Conservation (phyloP, 2,113 vertebrate species). For the Acanthisitta chloris region DNA sequence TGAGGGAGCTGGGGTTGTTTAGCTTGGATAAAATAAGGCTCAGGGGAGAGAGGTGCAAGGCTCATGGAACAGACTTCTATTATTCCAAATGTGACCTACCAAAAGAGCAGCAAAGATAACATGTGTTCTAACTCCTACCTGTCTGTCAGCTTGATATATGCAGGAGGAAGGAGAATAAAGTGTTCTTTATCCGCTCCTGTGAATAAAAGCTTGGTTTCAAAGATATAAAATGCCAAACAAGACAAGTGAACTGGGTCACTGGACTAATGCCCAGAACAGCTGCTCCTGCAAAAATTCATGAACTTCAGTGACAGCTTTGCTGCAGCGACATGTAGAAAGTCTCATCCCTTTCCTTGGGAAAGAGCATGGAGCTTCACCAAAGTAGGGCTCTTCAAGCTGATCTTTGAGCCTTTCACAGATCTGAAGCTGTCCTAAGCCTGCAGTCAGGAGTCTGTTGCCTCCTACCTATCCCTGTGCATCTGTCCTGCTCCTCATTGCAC, state of each 20-base stretch:
- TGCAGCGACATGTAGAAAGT: neutral
- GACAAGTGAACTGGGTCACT: neutral
- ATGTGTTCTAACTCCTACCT: neutral
- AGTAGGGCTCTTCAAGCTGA: neutral
- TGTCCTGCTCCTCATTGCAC: neutral
- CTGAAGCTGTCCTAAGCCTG: neutral
- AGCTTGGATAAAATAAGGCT: neutral
- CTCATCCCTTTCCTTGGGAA: neutral
- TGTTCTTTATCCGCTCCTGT: neutral
- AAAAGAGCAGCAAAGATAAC: neutral
- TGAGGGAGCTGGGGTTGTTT: neutral
- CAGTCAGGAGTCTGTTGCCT: neutral
- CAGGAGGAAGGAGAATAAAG: neutral
- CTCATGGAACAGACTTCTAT: neutral
- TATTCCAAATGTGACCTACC: neutral
- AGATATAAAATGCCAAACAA: neutral
- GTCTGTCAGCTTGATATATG: neutral
- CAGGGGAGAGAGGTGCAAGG: neutral
- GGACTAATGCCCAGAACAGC: neutral
- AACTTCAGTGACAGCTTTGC: neutral
- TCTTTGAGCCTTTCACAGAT: neutral
- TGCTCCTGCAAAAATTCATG: neutral
- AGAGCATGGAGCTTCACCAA: neutral
- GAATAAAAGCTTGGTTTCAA: neutral
- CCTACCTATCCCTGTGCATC: rapidly evolving